These are phyloP conservation scores for Bradypus variegatus DNA, from an alignment of 2,797 vertebrate genomes.

Conservation along the genomic window DNA sequence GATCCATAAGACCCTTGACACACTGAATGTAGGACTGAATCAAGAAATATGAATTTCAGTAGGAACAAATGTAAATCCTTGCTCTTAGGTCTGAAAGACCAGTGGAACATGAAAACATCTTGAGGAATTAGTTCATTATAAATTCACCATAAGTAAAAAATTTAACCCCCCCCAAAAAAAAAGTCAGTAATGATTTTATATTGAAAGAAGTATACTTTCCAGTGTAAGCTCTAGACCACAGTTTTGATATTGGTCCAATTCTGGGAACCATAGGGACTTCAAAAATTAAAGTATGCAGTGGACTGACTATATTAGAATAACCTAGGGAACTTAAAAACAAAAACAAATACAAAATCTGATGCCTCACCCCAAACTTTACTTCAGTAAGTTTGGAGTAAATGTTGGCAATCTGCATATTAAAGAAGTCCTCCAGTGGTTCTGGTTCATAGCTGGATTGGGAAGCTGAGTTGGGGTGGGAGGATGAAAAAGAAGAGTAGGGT, in stretches of 20 bases:
- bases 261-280: background rate
- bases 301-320: background rate
- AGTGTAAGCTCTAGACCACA: background rate
- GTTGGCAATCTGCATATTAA: background rate
- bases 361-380: background rate
- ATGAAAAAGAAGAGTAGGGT: background rate
- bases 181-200: background rate
- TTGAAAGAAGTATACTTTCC: background rate
- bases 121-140: conserved; percentile 25
- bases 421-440: background rate
- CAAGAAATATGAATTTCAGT: conserved; percentile 4
- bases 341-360: background rate
- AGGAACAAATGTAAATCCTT: background rate
- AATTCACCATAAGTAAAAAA: background rate
- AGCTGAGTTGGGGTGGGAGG: background rate
- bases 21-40: background rate
- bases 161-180: background rate
- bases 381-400: background rate
- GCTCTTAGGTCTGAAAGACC: background rate
- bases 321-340: background rate
- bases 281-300: background rate
- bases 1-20: conserved; percentile 1
- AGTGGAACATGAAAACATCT: background rate
- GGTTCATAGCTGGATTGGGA: background rate
- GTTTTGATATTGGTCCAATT: conserved; percentile 1